These are phyloP conservation scores for Sparus aurata DNA, from an alignment of 2,797 vertebrate genomes.

Conservation along the genomic window DNA sequence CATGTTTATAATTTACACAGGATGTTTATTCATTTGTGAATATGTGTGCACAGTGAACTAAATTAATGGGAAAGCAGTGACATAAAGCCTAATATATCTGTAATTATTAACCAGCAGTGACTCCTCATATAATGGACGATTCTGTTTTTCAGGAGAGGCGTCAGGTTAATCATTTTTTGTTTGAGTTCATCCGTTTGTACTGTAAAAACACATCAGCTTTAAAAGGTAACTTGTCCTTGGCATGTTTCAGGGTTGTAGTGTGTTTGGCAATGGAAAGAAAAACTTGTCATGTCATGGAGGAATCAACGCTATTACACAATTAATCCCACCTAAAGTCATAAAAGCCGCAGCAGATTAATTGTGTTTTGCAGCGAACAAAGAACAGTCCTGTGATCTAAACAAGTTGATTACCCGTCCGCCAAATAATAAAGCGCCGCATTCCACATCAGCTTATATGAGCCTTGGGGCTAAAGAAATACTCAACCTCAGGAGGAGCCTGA, in stretches of 20 bases:
- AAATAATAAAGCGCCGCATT: slow-evolving; percentile 78
- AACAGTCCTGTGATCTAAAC: slow-evolving; percentile 78
- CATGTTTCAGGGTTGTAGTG: background rate
- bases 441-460: slow-evolving; percentile 80
- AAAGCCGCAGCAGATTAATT: slow-evolving; percentile 71
- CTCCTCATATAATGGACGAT: background rate
- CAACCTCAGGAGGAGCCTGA: slow-evolving; percentile 38
- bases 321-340: slow-evolving; percentile 71
- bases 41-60: background rate
- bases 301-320: slow-evolving; percentile 64
- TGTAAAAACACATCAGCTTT: background rate
- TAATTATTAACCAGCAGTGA: slow-evolving; percentile 27
- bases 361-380: slow-evolving; percentile 72
- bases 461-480: slow-evolving; percentile 69
- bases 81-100: background rate
- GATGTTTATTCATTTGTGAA: slow-evolving; percentile 52
- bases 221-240: background rate
- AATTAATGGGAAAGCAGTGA: slow-evolving; percentile 24
- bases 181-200: background rate
- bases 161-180: background rate
- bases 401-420: slow-evolving; percentile 63
- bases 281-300: slow-evolving; percentile 42
- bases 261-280: slow-evolving; percentile 40
- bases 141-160: background rate
- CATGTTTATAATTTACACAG: slow-evolving; percentile 53